phyloP scores from a whole-genome alignment of 2,888 invertebrate species.

The Calameuta filiformis region DNA sequence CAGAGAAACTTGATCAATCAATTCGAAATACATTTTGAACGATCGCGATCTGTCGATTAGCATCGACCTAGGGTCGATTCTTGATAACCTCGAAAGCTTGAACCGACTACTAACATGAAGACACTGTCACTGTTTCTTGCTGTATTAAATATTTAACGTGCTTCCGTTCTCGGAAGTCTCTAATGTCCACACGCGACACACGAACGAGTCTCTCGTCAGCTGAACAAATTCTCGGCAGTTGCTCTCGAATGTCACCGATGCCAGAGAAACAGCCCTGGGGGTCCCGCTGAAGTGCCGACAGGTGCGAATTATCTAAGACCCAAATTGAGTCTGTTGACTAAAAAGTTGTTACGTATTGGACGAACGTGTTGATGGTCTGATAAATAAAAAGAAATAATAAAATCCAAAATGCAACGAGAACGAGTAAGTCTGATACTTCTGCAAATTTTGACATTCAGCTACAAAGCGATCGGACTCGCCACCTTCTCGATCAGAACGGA shows the following conservation, averaged over 20 bases:
- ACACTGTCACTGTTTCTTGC: not conserved
- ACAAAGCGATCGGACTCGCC: not conserved
- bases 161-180: not conserved
- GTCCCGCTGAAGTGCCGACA: not conserved
- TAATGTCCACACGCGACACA: not conserved
- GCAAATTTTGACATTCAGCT: not conserved
- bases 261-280: not conserved
- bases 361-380: not conserved
- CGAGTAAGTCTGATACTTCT: not conserved
- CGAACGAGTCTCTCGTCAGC: not conserved
- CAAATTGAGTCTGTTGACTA: too few species aligned
- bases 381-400: not conserved
- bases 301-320: too few species aligned
- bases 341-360: not conserved
- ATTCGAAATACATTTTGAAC: not conserved
- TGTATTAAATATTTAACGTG: not conserved
- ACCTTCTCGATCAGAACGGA: not conserved
- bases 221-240: not conserved
- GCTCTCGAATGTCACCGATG: not conserved
- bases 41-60: not conserved
- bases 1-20: not conserved
- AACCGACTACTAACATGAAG: not conserved
- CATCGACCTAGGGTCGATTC: not conserved
- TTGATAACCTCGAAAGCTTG: not conserved
- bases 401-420: not conserved